Evolutionary conservation across 1,140 invertebrate genomes (phyloP).

Genomic region (Homalodisca vitripennis): DNA sequence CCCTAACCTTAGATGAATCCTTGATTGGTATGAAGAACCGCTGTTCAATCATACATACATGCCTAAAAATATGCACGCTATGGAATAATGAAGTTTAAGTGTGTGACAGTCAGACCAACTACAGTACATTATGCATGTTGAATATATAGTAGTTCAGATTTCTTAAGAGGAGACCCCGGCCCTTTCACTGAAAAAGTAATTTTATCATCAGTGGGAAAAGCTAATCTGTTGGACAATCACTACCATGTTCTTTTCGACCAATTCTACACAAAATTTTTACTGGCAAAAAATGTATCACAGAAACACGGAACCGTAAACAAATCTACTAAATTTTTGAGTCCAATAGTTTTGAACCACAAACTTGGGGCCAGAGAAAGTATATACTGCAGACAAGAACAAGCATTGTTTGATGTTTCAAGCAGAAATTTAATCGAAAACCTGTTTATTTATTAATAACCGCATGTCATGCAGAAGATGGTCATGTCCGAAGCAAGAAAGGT

Average conservation of each 20-base stretch:
- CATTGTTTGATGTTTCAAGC: slow-evolving; percentile 17
- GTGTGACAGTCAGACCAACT: not conserved
- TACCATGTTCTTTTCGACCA: not conserved
- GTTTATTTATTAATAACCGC: slow-evolving; percentile 24
- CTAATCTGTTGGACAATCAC: not conserved
- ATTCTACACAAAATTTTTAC: not conserved
- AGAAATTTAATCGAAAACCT: slow-evolving; percentile 16
- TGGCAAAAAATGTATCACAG: not conserved
- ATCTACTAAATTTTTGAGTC: not conserved
- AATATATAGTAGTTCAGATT: slow-evolving; percentile 1
- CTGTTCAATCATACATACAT: not conserved
- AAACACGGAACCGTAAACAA: slow-evolving; percentile 19
- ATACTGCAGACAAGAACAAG: slow-evolving; percentile 19
- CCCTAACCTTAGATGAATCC: not conserved
- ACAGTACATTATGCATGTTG: not conserved
- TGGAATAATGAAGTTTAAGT: not conserved
- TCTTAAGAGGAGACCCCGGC: not conserved
- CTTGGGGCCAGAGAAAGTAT: slow-evolving; percentile 20
- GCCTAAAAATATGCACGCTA: not conserved
- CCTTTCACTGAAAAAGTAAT: not conserved
- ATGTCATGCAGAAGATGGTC: slow-evolving; percentile 20
- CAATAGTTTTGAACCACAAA: slow-evolving; percentile 11
- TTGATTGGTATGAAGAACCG: not conserved
- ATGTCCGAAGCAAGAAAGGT: slow-evolving; percentile 19
- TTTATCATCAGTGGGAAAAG: not conserved